Evolutionary conservation across 2,113 vertebrate genomes (phyloP), one percentile per base, ranked within the genome.

Genomic region (Pelecanoides urinatrix): DNA sequence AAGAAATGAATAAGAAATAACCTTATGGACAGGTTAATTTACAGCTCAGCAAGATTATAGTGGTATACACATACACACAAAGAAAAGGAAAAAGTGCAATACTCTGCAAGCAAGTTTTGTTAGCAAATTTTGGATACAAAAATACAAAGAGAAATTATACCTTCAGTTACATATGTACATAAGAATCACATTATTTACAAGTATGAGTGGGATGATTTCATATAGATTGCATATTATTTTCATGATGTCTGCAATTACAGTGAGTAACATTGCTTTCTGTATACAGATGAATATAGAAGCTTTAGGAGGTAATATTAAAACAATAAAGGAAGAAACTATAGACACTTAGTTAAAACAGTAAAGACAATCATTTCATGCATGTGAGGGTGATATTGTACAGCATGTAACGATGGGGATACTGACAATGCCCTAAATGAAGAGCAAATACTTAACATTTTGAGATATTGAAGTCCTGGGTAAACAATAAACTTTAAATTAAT

Each of bases 111-210:
- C 4, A 49, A 26, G 13, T 49, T 71, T 72, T 55, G 32, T 42
- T 23, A 38, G 26, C n/a, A 71, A 68, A 66, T 59, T 59, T 42
- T 75, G 38, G 14, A 44, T 42, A 13, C 15, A 86, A 53, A 53
- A 42, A 40, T 58, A 30, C 25, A 58, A 65, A 49, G 19, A n/a
- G 9, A 82, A 86, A 50, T 62, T 0, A 52, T 16, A 7, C 7
- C 7, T 88, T 71, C 4, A 0, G 8, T 62, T 62, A 38, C 2
- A 2, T 49, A 42, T 1, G 0, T 55, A 36, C 3, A 22, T n/a
- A 72, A 76, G 26, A 38, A 56, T 56, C 20, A 20, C 34, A 15
- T 21, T 77, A 72, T 76, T 81, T 81, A n/a, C 6, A 65, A 59
- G 20, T 44, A 49, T 40, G 11, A 45, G 18, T 71, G 29, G 56